Base-by-base conservation (phyloP, 2,113 vertebrate species). In the Camarhynchus parvulus region DNA sequence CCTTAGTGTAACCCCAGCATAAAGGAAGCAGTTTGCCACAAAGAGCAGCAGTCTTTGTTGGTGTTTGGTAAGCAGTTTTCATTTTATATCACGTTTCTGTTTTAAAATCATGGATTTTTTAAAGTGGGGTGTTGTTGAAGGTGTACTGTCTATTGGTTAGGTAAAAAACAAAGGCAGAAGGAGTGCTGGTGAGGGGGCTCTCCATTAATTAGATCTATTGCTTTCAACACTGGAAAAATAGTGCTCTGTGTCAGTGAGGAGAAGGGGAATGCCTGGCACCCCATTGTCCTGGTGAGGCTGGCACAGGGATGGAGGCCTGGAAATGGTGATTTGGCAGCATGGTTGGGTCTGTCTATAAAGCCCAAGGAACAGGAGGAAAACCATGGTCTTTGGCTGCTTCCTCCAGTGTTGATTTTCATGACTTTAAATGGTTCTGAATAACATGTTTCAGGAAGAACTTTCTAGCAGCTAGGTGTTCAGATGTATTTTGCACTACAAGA, bases 271-370 rank as follows among this genome's bases (percentile, higher is more conserved):
- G 3, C 18, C 41, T 33, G 11, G 33, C 0, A 2, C 8, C 6
- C 1, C 2, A 0, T 14, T 73, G 41, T 69, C n/a, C 44, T 4
- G 6, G 3, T 4, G 5, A 0, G 2, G 13, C 53, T 83, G 63
- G 11, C 0, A 0, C 22, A 81, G 53, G 80, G 74, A 73, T 15
- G 13, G 30, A 74, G 27, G 11, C 37, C 42, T 62, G 68, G 37
- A 73, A 64, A 18, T 24, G 1, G 0, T 31, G 17, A 20, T 15
- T 18, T 1, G 3, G 42, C 2, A 5, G 8, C n/a, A 18, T 39
- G 27, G 15, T 4, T 2, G 1, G 10, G 28, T 35, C 42, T 77
- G 33, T 49, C 23, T 41, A 44, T 31, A 75, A 75, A 72, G 17
- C 44, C 30, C n/a, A 35, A 25, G 28, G 1, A 49, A 4, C 35